Percentiles rank a stretch among this genome's conserved stretches.
These are phyloP conservation scores for Clinocottus analis DNA, from an alignment of 2,113 vertebrate species.

Conservation along the genomic window DNA sequence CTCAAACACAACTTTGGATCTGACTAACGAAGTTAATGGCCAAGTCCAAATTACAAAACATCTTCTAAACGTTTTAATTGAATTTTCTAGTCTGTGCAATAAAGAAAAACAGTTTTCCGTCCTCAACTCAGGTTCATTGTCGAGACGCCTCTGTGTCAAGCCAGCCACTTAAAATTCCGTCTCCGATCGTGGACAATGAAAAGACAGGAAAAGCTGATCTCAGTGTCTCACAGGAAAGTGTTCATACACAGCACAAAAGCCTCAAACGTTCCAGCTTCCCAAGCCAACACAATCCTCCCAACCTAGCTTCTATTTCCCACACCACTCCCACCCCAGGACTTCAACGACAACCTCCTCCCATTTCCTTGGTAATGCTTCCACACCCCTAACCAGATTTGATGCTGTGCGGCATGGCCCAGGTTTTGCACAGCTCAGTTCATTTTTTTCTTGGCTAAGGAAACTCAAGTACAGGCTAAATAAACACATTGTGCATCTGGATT, in stretches of 20 bases:
- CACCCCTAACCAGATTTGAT: slow-evolving; percentile 38
- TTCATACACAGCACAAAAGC: slow-evolving; percentile 68
- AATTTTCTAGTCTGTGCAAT: neutral
- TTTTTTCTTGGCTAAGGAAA: slow-evolving; percentile 41
- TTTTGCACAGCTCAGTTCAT: slow-evolving; percentile 26
- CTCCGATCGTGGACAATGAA: slow-evolving; percentile 21
- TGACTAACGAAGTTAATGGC: neutral
- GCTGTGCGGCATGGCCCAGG: neutral
- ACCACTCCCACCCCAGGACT: slow-evolving; percentile 57
- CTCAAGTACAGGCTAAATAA: slow-evolving; percentile 47
- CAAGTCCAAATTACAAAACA: neutral
- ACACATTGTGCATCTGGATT: slow-evolving; percentile 61
- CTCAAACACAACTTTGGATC: neutral
- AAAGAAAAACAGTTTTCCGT: neutral
- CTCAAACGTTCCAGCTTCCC: slow-evolving; percentile 67
- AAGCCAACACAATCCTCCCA: slow-evolving; percentile 63
- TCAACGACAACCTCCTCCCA: slow-evolving; percentile 54
- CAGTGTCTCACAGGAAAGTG: slow-evolving; percentile 59
- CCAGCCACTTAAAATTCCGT: slow-evolving; percentile 17
- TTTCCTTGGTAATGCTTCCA: slow-evolving; percentile 53
- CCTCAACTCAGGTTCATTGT: slow-evolving; percentile 1
- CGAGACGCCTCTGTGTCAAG: slow-evolving; percentile 4
- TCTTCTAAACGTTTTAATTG: neutral
- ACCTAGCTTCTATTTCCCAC: slow-evolving; percentile 64
- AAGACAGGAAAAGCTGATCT: slow-evolving; percentile 50